A percentile compares a stretch with the other conserved stretches of the same genome.
These are phyloP conservation scores for Unio pictorum DNA, from an alignment of 2,888 invertebrate species.

Conservation along the genomic window DNA sequence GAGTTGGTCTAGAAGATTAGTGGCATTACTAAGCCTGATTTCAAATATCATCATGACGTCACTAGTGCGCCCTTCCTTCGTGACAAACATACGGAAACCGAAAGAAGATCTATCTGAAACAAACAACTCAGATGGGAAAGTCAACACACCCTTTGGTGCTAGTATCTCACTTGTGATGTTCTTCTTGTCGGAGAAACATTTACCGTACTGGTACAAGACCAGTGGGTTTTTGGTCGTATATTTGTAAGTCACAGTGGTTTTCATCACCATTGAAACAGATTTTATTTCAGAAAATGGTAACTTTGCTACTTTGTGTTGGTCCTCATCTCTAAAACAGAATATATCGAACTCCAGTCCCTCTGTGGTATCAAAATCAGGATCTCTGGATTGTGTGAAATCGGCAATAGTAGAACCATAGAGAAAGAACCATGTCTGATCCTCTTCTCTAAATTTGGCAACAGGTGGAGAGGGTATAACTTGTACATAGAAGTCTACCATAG, in stretches of 20 bases:
- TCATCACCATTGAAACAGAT: slow-evolving; percentile 35
- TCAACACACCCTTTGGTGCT: slow-evolving; percentile 46
- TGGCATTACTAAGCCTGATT: slow-evolving; percentile 39
- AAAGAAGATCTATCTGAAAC: slow-evolving; percentile 46
- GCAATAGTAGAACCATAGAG: slow-evolving; percentile 54
- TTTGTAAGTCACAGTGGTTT: slow-evolving; percentile 43
- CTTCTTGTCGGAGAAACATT: slow-evolving; percentile 41
- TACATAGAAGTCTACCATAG: slow-evolving; percentile 38
- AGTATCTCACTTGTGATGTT: slow-evolving; percentile 36
- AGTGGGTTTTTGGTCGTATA: slow-evolving; percentile 47
- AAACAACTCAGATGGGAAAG: slow-evolving; percentile 53
- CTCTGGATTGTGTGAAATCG: slow-evolving; percentile 50
- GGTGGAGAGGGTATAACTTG: slow-evolving; percentile 53
- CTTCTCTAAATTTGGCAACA: slow-evolving; percentile 48
- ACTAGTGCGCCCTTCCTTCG: slow-evolving; percentile 43
- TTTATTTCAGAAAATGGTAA: slow-evolving; percentile 19
- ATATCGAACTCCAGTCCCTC: slow-evolving; percentile 57
- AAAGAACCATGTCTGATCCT: slow-evolving; percentile 47
- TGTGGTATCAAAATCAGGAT: slow-evolving; percentile 57
- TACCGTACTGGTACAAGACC: slow-evolving; percentile 49
- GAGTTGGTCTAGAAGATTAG: slow-evolving; percentile 31
- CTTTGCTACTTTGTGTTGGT: slow-evolving; percentile 16
- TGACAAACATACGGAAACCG: slow-evolving; percentile 54
- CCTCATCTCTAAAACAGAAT: slow-evolving; percentile 56
- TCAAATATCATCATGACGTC: slow-evolving; percentile 29